phyloP scores from a whole-genome alignment of 2,797 vertebrate species.

The Poeciliopsis presidionis region DNA sequence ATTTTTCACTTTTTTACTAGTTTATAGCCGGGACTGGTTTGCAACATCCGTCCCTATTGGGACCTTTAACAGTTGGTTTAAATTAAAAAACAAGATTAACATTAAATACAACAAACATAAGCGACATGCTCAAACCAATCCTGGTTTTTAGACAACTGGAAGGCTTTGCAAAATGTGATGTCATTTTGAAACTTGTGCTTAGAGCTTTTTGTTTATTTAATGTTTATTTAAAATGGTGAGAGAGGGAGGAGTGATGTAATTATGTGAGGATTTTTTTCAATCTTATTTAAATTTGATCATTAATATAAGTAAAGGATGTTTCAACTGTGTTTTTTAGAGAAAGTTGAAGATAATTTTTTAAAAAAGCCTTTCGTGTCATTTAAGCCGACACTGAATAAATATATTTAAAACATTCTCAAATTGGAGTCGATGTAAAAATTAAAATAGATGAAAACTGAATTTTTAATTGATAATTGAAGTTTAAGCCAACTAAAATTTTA shows the following conservation, averaged over 20 bases:
- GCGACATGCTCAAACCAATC: background rate
- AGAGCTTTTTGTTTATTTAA: conserved; percentile 5
- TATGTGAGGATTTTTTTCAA: background rate
- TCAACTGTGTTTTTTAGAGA: background rate
- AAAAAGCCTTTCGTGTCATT: background rate
- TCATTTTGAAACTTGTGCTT: background rate
- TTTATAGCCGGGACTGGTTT: background rate
- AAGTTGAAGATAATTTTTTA: background rate
- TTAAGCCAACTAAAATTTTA: too few relatives aligned
- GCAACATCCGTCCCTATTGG: background rate
- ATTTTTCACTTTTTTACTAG: background rate
- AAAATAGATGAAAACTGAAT: background rate
- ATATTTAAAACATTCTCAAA: background rate
- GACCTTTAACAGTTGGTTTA: background rate
- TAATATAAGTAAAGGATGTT: background rate
- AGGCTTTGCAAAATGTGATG: background rate
- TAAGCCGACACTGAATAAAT: background rate
- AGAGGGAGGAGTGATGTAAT: background rate
- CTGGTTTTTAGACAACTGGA: conserved; percentile 3
- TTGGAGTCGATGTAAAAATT: background rate
- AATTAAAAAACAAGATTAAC: background rate
- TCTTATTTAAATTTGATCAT: background rate
- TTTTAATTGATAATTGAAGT: background rate
- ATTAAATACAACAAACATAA: background rate
- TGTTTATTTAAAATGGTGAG: background rate